A percentile compares a stretch with the other conserved stretches of the same genome.
Conservation (phyloP, 2,797 vertebrate genomes). For the Holocentrus rufus region DNA sequence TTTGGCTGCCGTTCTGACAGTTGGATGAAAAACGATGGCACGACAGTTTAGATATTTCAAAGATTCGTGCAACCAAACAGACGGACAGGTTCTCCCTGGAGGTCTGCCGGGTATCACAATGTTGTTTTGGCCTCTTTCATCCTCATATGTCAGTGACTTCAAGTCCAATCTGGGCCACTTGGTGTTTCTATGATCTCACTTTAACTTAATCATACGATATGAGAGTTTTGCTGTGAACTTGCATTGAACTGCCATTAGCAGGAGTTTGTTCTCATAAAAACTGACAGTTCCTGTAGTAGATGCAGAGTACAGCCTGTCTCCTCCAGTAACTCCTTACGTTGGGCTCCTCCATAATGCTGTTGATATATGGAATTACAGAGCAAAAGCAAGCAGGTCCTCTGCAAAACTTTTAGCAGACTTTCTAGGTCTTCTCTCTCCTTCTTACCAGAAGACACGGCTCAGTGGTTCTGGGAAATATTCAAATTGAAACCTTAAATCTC, state of each 20-base stretch:
- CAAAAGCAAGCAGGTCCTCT: not conserved
- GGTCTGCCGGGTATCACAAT: constrained; percentile 45
- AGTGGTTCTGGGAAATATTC: constrained; percentile 46
- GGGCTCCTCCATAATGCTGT: not conserved
- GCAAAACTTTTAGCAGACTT: not conserved
- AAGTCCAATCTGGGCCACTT: constrained; percentile 4
- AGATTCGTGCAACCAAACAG: constrained; percentile 51
- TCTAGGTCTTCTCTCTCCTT: not conserved
- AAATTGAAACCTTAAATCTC: constrained; percentile 30
- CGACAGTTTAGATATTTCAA: constrained; percentile 39
- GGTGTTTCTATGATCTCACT: constrained; percentile 8
- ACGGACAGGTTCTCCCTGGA: constrained; percentile 36
- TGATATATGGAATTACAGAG: not conserved
- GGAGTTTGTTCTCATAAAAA: not conserved
- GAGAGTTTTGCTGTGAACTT: constrained; percentile 1
- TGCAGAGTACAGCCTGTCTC: not conserved
- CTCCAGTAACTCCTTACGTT: not conserved
- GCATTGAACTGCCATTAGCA: not conserved
- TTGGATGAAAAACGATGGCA: constrained; percentile 55
- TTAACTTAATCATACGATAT: not conserved
- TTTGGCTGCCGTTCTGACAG: constrained; percentile 60
- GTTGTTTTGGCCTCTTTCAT: constrained; percentile 24
- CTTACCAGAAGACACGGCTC: constrained; percentile 27
- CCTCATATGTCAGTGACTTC: not conserved
- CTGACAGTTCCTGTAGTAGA: not conserved